Conservation (phyloP, 2,797 vertebrate species). For the Acipenser oxyrinchus region DNA sequence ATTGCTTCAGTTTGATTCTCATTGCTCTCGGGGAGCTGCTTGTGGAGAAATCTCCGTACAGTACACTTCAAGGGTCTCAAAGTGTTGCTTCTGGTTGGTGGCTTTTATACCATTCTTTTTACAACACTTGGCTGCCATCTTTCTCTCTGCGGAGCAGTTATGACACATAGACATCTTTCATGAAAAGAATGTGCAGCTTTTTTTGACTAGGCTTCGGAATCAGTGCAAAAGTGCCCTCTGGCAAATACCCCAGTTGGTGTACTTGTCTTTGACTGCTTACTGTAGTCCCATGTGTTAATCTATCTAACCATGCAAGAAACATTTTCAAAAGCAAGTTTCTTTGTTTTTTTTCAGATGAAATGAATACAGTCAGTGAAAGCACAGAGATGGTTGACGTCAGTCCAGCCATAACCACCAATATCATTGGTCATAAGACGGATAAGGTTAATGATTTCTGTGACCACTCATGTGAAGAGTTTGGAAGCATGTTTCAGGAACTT, state of each 20-base stretch:
- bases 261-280: neutral
- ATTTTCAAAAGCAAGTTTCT: neutral
- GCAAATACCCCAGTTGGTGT: neutral
- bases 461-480: constrained; percentile 81
- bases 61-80: no score
- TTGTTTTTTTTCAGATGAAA: constrained; percentile 44
- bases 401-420: constrained; percentile 38
- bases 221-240: neutral
- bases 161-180: neutral
- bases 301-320: no score
- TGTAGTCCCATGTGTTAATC: neutral
- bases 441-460: constrained; percentile 62
- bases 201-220: neutral
- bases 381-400: constrained; percentile 28
- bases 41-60: constrained; percentile 10
- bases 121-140: neutral
- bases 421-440: constrained; percentile 35
- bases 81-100: no score
- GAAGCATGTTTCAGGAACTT: constrained; percentile 69
- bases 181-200: neutral
- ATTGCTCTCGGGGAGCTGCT: constrained; percentile 27
- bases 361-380: constrained; percentile 49
- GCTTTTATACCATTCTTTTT: no score
- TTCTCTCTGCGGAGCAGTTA: constrained; percentile 11
- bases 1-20: constrained; percentile 30